Conservation (phyloP, 2,797 vertebrate genomes). For the Merluccius polli region DNA sequence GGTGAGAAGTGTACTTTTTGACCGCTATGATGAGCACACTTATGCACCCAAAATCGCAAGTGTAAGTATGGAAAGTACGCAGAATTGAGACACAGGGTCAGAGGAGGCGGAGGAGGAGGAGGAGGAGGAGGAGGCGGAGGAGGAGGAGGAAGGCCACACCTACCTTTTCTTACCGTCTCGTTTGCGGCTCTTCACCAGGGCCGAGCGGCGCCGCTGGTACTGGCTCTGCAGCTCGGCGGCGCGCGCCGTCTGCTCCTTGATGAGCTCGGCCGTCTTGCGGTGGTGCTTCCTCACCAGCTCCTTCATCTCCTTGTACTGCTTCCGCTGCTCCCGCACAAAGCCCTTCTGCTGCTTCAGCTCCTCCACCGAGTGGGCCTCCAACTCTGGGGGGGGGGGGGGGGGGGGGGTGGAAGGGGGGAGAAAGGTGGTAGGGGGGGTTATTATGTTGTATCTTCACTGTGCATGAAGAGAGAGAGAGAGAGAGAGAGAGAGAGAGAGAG, state of each 20-base stretch:
- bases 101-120: not conserved
- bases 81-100: too few species aligned
- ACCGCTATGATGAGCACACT: too few species aligned
- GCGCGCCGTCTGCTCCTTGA: slow-evolving; percentile 91
- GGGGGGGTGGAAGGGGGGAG: not conserved
- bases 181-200: slow-evolving; percentile 86
- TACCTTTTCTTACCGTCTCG: slow-evolving; percentile 95
- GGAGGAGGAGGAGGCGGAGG: slow-evolving; percentile 18
- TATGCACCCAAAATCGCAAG: too few species aligned
- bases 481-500: too few species aligned
- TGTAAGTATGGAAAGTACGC: too few species aligned
- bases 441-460: too few species aligned
- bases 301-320: slow-evolving; percentile 99
- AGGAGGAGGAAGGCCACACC: slow-evolving; percentile 43
- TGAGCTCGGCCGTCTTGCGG: slow-evolving; percentile 91
- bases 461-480: too few species aligned
- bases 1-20: too few species aligned
- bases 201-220: slow-evolving; percentile 77
- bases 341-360: slow-evolving; percentile 94
- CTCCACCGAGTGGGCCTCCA: slow-evolving; percentile 90
- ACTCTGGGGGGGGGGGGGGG: slow-evolving; percentile 64
- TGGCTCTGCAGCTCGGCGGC: slow-evolving; percentile 87
- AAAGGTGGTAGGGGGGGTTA: not conserved
- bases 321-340: slow-evolving; percentile 92
- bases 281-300: slow-evolving; percentile 93